Conservation (phyloP, 1,140 invertebrate genomes). For the Brevipalpus yothersi region DNA sequence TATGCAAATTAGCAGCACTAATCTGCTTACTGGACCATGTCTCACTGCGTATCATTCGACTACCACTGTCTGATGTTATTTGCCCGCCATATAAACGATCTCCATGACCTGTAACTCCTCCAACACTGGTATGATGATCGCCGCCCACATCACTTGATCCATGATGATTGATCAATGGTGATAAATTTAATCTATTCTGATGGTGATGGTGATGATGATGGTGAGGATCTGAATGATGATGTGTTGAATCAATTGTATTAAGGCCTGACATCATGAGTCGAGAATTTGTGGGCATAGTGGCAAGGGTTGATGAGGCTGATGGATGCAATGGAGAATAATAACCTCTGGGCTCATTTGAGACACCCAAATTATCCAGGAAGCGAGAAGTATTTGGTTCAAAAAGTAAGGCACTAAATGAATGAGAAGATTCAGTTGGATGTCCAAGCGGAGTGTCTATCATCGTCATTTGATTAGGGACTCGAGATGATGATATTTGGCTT, state of each 20-base stretch:
- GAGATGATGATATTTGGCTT: neutral
- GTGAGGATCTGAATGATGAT: too few species aligned
- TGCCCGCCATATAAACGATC: too few species aligned
- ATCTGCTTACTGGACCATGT: too few species aligned
- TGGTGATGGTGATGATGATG: too few species aligned
- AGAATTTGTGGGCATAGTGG: too few species aligned
- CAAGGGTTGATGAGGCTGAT: neutral
- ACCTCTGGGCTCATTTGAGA: neutral
- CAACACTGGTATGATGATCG: neutral
- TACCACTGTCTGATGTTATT: too few species aligned
- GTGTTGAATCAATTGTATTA: too few species aligned
- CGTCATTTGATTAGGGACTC: neutral
- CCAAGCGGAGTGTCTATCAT: neutral
- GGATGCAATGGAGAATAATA: too few species aligned
- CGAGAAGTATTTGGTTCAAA: constrained; percentile 3
- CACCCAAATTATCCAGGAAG: neutral
- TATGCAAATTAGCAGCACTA: too few species aligned
- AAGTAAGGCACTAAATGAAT: constrained; percentile 1
- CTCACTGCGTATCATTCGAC: too few species aligned
- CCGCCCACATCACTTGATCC: neutral
- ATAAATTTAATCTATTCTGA: neutral
- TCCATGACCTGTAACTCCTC: too few species aligned
- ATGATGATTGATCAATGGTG: neutral
- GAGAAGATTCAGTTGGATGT: neutral
- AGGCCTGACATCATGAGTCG: too few species aligned